Base-by-base conservation (phyloP, 1,140 invertebrate species). In the Tetramorium parvispinum region DNA sequence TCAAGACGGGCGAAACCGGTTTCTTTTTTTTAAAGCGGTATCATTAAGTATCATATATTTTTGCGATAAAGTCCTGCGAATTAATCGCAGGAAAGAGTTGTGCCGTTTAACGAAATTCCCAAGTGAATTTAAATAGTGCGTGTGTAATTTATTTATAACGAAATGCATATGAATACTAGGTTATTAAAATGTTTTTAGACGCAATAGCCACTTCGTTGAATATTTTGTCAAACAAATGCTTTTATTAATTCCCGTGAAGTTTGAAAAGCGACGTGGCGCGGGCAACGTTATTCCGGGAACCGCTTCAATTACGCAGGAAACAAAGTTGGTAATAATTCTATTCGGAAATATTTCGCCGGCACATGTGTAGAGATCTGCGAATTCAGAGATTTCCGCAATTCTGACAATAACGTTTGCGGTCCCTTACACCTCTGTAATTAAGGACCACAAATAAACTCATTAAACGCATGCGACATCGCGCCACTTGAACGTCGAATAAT, bases 291-390 rank as follows among this genome's bases (percentile, higher is more conserved):
- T 53, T 70, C 21, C 21, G n/a, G 46, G 65, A 55, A 40, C 16
- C 77, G 46, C 49, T 70, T 70, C 32, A 68, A 81, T 81, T 81
- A 81, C n/a, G 32, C 46, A 18, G 46, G 21, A 55, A 81, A 68
- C 77, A 70, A 81, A 81, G 77, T 81, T 81, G 46, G 46, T 43
- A 81, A 81, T 81, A 81, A 81, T 70, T 81, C 37, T 81, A 70
- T 81, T 81, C 24, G 46, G 77, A 59, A 37, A 81, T 81, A 70
- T 70, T 81, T 81, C 21, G 32, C 32, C n/a, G 18, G 8, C 7
- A n/a, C 40, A 5, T 21, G 27, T 65, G 59, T 43, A 18, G 46
- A 11, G 46, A 79, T n/a, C 32, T 37, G 21, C 77, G 27, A 68
- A 24, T 68, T 24, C 46, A 43, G 77, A 81, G 27, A 81, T 81